These are phyloP conservation scores for Thelaira solivaga DNA, from an alignment of 2,888 invertebrate species.

Conservation along the genomic window DNA sequence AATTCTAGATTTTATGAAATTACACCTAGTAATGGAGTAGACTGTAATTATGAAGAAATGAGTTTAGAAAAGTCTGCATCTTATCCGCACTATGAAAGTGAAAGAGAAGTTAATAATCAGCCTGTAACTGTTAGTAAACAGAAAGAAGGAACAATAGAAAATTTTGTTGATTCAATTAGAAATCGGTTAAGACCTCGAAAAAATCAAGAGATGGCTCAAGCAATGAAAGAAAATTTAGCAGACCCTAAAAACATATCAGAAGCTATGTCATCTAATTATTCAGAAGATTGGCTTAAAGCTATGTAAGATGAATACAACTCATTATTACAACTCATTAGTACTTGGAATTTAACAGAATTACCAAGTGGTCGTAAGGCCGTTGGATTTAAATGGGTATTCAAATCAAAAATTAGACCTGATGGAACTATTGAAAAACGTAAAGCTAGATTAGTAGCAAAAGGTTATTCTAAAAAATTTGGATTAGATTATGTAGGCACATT, in stretches of 20 bases:
- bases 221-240: not conserved
- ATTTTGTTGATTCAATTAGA: not conserved
- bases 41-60: not conserved
- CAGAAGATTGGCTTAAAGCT: not conserved
- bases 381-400: slow-evolving; percentile 30
- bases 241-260: slow-evolving; percentile 17
- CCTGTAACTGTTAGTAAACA: not conserved
- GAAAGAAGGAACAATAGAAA: not conserved
- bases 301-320: slow-evolving; percentile 24
- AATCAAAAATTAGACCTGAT: slow-evolving; percentile 10
- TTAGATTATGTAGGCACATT: slow-evolving; percentile 34
- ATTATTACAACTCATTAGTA: not conserved
- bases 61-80: not conserved
- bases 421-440: not conserved
- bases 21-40: not conserved
- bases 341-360: slow-evolving; percentile 11
- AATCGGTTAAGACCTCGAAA: not conserved
- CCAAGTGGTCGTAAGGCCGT: slow-evolving; percentile 14
- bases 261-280: not conserved
- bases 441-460: slow-evolving; percentile 25
- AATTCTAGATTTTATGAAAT: not conserved
- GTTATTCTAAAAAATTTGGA: slow-evolving; percentile 5
- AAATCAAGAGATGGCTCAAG: not conserved
- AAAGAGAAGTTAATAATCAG: not conserved
- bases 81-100: not conserved